Conservation (phyloP, 1,140 invertebrate species). For the Conus ventricosus region DNA sequence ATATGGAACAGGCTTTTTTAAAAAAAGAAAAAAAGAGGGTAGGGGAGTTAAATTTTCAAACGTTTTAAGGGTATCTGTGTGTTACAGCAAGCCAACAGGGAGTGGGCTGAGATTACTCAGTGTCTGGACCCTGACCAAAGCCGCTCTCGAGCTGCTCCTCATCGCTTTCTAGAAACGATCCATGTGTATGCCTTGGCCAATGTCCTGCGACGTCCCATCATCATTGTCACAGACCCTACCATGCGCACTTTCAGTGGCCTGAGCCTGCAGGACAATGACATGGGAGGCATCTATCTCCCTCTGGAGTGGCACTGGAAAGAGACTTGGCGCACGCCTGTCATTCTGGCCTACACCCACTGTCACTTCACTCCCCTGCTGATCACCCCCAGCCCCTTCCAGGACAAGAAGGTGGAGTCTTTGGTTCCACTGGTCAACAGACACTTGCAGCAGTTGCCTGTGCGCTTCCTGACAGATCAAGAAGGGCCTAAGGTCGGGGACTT, state of each 20-base stretch:
- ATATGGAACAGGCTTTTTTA: no score
- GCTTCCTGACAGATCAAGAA: slow-evolving; percentile 61
- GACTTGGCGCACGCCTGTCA: slow-evolving; percentile 78
- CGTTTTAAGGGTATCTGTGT: no score
- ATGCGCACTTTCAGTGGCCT: slow-evolving; percentile 77
- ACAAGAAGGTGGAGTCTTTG: slow-evolving; percentile 4
- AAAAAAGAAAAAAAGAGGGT: no score
- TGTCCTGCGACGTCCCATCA: slow-evolving; percentile 87
- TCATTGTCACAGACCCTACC: slow-evolving; percentile 83
- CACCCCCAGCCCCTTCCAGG: background rate
- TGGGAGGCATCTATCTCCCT: slow-evolving; percentile 92
- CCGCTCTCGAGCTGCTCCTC: slow-evolving; percentile 68
- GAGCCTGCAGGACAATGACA: slow-evolving; percentile 74
- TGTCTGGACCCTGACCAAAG: slow-evolving; percentile 42
- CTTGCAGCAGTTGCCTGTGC: slow-evolving; percentile 51
- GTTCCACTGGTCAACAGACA: slow-evolving; percentile 62
- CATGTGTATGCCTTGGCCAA: slow-evolving; percentile 90
- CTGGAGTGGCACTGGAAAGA: slow-evolving; percentile 81
- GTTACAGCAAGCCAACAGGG: slow-evolving; percentile 21
- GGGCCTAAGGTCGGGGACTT: slow-evolving; percentile 53
- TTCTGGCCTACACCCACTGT: slow-evolving; percentile 89
- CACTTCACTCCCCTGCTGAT: slow-evolving; percentile 87
- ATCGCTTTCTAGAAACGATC: slow-evolving; percentile 88
- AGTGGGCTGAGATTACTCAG: slow-evolving; percentile 62
- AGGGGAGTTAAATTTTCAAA: no score